Percentiles rank a stretch among this genome's conserved stretches.
These are phyloP conservation scores for Piaya cayana DNA, from an alignment of 2,113 vertebrate species.

Conservation along the genomic window DNA sequence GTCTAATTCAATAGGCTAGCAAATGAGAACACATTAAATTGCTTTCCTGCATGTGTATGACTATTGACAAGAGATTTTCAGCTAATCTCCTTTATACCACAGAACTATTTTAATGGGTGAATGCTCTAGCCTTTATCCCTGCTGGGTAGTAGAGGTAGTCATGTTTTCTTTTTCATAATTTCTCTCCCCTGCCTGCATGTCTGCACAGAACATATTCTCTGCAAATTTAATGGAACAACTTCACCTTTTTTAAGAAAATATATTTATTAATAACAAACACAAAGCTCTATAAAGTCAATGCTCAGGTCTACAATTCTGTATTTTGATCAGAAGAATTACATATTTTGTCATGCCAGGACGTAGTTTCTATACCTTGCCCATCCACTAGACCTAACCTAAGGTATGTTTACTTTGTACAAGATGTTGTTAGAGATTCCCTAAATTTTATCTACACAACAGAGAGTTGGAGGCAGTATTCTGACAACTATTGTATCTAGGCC, in stretches of 20 bases:
- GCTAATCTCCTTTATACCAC: not conserved
- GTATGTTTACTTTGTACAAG: not conserved
- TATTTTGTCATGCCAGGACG: fast-evolving
- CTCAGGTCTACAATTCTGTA: not conserved
- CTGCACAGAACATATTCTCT: not conserved
- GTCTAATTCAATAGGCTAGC: conserved; percentile 9
- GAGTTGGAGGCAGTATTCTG: not conserved
- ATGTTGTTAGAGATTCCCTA: not conserved
- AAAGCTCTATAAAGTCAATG: not conserved
- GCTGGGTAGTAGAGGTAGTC: not conserved
- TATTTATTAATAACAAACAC: not conserved
- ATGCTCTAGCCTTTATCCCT: not conserved
- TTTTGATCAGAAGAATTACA: not conserved
- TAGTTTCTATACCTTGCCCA: not conserved
- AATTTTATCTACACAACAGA: not conserved
- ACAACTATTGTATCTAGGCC: not conserved
- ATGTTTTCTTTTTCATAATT: not conserved
- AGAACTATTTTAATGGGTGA: conserved; percentile 37
- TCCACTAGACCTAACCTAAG: not conserved
- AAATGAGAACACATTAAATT: conserved; percentile 45
- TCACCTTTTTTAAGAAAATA: not conserved
- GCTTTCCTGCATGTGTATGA: not conserved
- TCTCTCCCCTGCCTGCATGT: not conserved
- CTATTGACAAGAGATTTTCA: conserved; percentile 44
- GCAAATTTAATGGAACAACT: not conserved